Conservation (phyloP, 2,113 vertebrate genomes). For the Galemys pyrenaicus region DNA sequence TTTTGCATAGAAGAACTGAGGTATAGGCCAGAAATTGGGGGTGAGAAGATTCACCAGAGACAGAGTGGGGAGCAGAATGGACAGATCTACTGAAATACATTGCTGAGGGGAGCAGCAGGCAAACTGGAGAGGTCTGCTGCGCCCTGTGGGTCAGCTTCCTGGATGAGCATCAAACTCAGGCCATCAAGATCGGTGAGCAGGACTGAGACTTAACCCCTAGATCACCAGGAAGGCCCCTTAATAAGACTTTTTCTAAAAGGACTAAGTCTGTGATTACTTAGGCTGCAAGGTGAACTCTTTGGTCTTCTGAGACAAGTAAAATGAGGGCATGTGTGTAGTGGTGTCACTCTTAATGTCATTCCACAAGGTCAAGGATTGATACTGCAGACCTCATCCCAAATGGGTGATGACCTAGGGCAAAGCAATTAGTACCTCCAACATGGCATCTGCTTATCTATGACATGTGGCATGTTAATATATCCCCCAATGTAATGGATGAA, state of each 20-base stretch:
- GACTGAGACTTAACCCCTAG: too few relatives aligned
- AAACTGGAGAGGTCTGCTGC: too few relatives aligned
- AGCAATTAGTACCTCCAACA: neutral
- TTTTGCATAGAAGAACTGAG: too few relatives aligned
- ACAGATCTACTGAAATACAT: too few relatives aligned
- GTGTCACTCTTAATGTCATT: neutral
- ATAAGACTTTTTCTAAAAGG: neutral
- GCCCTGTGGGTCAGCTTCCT: too few relatives aligned
- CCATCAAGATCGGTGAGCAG: too few relatives aligned
- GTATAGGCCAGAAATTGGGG: too few relatives aligned
- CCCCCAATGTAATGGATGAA: accelerated
- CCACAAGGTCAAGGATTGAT: neutral
- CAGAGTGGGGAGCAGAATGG: too few relatives aligned
- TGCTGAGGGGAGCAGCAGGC: too few relatives aligned
- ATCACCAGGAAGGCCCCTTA: neutral
- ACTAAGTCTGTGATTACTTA: neutral
- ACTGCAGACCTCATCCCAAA: accelerated
- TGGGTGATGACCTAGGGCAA: neutral
- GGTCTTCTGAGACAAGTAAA: neutral
- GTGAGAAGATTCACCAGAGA: too few relatives aligned
- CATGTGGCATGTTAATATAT: accelerated
- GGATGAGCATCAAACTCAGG: too few relatives aligned
- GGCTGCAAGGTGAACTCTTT: neutral
- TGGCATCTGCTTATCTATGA: accelerated
- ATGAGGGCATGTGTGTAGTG: neutral